Base-by-base conservation (phyloP, 2,888 invertebrate species). In the Aspidapion aeneum region DNA sequence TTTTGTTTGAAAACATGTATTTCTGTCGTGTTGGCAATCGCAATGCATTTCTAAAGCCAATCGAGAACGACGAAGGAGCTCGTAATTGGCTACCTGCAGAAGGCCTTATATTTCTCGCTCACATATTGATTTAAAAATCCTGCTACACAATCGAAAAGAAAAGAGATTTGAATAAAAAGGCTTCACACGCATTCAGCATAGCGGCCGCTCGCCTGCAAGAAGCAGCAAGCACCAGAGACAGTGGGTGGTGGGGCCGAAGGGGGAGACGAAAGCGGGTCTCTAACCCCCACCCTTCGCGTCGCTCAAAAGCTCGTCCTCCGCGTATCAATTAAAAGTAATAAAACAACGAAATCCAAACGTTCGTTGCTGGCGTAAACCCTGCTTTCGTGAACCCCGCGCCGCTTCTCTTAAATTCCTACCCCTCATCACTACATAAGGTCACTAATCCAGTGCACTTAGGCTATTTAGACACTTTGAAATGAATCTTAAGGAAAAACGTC, bases 361-460 rank as follows among this genome's bases (percentile, higher is more conserved):
- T 76, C 70, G n/a, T n/a, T n/a, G 72, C 74, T 76, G 68, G 76
- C 73, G 77, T 78, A 71, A 77, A 76, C 66, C 77, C 66, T 77
- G 74, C 77, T 75, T 71, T 70, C 59, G 60, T 20, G 66, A 63
- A 52, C 58, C 65, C 66, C 68, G 62, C 61, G 57, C 21, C 63
- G 16, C 12, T 35, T 60, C 63, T 57, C 18, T 54, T 52, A 57
- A 55, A 49, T 49, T 58, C 19, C 58, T 58, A 58, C 48, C 57
- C 16, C 18, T 9, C 16, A 12, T 48, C 49, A 5, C 5, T 18
- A 9, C 21, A 20, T 55, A 7, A 19, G 7, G 18, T 55, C 18
- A 1, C 18, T 18, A 16, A 19, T 5, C 19, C 54, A n/a, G 9
- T 5, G 5, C 55, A 7, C 55, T 16, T 18, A 19, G 55, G 12